Base-by-base conservation (phyloP, 2,797 vertebrate genomes). In the Melanogrammus aeglefinus region DNA sequence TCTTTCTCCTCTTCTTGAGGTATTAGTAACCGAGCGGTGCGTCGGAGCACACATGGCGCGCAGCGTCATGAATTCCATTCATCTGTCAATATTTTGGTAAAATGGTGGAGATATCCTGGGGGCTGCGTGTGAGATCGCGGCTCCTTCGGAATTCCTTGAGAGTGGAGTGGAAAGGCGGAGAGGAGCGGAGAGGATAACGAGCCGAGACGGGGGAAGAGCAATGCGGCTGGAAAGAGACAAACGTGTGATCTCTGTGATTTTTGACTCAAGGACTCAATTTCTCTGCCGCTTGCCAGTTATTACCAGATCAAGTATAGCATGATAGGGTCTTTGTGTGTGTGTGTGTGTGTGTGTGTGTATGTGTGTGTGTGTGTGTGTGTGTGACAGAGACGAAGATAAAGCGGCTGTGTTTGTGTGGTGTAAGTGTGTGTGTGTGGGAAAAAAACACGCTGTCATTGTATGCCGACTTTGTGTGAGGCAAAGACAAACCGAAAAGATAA, bases 111-210 rank as follows among this genome's bases (percentile, higher is more conserved):
- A 51, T 35, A 31, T 75, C 44, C 16, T 18, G 24, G 12, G 9
- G 24, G 31, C 71, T 38, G 31, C 31, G 39, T 38, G 63, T 77
- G 33, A 63, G 72, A 76, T 38, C 72, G 77, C 38, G 70, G 29
- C 82, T 21, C 73, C 24, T 76, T 84, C 47, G 79, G 35, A 76
- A 81, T 77, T n/a, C 66, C 51, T 10, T 4, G 27, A 77, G 51
- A 77, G 78, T 16, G 76, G 36, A 78, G 76, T 1, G 4, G 1
- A 21, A 36, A 9, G 31, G 16, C 51, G 33, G 63, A 38, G 76
- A 71, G 39, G 63, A 29, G 36, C 36, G 36, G 36, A 38, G 36
- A 38, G 36, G 36, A 38, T 38, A 38, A 38, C 36, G 36, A 38
- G 36, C 36, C 6, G 36, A 69, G n/a, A 24, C 18, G 69, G 51